phyloP scores from a whole-genome alignment of 2,113 vertebrate genomes.

The Typhlomys cinereus region DNA sequence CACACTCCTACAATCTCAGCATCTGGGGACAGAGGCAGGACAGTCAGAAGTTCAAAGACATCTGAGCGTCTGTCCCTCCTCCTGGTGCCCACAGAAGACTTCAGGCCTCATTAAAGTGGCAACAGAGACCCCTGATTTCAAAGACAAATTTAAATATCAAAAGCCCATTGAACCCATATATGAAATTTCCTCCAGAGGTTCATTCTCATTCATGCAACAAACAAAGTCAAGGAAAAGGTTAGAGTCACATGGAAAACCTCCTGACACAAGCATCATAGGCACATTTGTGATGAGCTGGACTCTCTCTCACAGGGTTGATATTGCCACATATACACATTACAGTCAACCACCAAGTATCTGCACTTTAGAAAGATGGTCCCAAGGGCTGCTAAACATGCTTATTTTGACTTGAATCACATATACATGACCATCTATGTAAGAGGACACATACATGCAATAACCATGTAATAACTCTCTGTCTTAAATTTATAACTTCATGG shows the following conservation, averaged over 20 bases:
- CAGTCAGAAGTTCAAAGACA: not conserved
- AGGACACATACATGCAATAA: not conserved
- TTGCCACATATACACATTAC: not conserved
- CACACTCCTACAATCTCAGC: not conserved
- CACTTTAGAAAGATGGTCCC: not conserved
- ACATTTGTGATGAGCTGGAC: not conserved
- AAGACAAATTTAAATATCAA: not conserved
- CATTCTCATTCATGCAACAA: not conserved
- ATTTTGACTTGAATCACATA: not conserved
- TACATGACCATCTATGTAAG: not conserved
- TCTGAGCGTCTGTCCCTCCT: not conserved
- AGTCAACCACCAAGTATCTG: not conserved
- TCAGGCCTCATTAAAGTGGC: not conserved
- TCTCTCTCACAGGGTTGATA: not conserved
- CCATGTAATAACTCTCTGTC: not conserved
- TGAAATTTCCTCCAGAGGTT: not conserved
- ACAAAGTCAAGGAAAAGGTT: too few relatives aligned
- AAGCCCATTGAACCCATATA: not conserved
- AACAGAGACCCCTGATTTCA: not conserved
- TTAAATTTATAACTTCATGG: too few relatives aligned
- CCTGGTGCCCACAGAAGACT: not conserved
- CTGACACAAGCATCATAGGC: not conserved
- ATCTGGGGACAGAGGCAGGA: not conserved
- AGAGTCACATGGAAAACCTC: not conserved
- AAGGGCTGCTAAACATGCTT: not conserved